Base-by-base conservation (phyloP, 2,888 invertebrate species). In the Pristionchus japonicus region DNA sequence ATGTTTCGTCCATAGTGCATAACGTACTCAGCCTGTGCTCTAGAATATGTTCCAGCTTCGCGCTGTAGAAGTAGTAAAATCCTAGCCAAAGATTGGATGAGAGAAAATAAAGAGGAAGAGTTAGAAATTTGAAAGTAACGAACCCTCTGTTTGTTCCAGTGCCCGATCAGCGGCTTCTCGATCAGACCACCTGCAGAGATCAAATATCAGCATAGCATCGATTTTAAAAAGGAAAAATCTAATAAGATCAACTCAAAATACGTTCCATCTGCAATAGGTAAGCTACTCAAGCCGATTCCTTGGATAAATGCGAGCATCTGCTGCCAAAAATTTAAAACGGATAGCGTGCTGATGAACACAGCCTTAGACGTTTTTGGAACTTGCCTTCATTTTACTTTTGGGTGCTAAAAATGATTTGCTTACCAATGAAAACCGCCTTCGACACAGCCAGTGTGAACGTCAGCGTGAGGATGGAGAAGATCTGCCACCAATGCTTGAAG, bases 401-500 rank as follows among this genome's bases (percentile, higher is more conserved):
- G 6, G 6, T 57, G 9, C 17, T 57, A 57, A 57, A 6, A 23
- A 57, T n/a, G n/a, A 57, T 27, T 61, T 61, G 27, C 27, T 70
- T 70, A 70, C 70, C 70, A 37, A 70, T 70, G 13, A 70, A 37
- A 17, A 70, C 70, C 0, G 77, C 77, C 27, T 77, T 77, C 77
- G 77, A 77, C 0, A 77, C 77, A 2, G 77, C 43, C 0, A 77
- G 40, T 7, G 77, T 77, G 27, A 43, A 77, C 9, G 34, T 34
- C 7, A 77, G 77, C 43, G 77, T 77, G 77, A 77, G 7, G 15
- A 77, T n/a, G 23, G 77, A 40, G 77, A 77, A 77, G 77, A 77
- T 47, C n/a, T 77, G 40, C 77, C 77, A 77, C 77, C 77, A 77
- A 27, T 77, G 77, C n/a, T 47, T n/a, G 77, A 77, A 43, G 43